Evolutionary conservation across 1,140 invertebrate genomes (phyloP), one percentile per base, ranked within the genome.

Genomic region (Bombus fervidus): DNA sequence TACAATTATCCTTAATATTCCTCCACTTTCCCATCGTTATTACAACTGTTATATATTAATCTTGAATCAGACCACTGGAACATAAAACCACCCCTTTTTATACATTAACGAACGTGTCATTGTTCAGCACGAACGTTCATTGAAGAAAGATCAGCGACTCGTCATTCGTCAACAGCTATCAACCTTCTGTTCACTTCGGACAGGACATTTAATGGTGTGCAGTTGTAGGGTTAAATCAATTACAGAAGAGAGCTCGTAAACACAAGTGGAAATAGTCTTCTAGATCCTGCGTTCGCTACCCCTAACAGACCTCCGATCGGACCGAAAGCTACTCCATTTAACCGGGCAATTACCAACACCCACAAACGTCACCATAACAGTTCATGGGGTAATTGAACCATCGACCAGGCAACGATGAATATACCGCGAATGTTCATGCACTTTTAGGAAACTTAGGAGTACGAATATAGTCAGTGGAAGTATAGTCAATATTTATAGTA

Each of bases 21-120:
- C 47, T 2, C 0, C 18, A 53, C 18, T 8, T 22, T 53, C 18
- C 0, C 1, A 22, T 0, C 18, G 1, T 53, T 22, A 22, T 8
- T 53, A 74, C 22, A 34, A 0, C 10, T 37, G 25, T 28, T 22
- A 10, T 15, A 34, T 39, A 39, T 28, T 6, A 31, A 31, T 22
- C 12, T 53, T 3, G 13, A 31, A 25, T 34, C 12, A 18, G 10
- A 1, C 13, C 28, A 18, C 15, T 25, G 6, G 15, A 72, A 15
- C 25, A 2, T 5, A 18, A 25, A 74, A 74, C 31, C 6, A 47
- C 1, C 41, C 41, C 72, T 31, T 75, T 37, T 13, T 18, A 31
- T 3, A 15, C 10, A 43, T 31, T 41, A 41, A 41, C 37, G 8
- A n/a, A 41, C 39, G 12, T 28, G 6, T 22, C 43, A 8, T 53